These are phyloP conservation scores for Anoplius nigerrimus DNA, from an alignment of 2,888 invertebrate genomes.

Conservation along the genomic window DNA sequence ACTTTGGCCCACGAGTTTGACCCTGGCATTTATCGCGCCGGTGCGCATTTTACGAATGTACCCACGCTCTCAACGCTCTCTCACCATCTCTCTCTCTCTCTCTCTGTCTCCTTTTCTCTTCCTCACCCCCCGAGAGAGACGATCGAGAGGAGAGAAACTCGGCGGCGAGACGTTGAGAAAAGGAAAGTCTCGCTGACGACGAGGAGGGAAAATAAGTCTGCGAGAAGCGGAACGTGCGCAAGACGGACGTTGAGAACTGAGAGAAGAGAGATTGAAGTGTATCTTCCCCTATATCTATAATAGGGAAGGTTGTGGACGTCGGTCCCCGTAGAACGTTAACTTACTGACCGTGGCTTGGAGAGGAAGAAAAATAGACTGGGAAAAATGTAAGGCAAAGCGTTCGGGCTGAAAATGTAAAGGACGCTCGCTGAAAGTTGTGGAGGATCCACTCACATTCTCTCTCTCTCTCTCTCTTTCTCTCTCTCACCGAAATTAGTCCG, in stretches of 20 bases:
- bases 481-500: too few species aligned
- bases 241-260: not conserved
- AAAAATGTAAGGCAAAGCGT: too few species aligned
- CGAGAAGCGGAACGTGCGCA: not conserved
- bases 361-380: too few species aligned
- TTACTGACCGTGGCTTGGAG: too few species aligned
- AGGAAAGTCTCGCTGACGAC: constrained; percentile 3
- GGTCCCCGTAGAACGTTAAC: not conserved
- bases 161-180: not conserved
- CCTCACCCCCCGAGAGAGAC: constrained; percentile 3
- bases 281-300: not conserved
- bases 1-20: constrained; percentile 33
- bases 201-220: not conserved
- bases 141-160: not conserved
- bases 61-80: not conserved
- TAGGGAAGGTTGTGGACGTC: constrained; percentile 1
- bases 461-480: too few species aligned
- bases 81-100: too few species aligned
- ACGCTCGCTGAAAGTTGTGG: too few species aligned
- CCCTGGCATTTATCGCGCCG: constrained; percentile 47
- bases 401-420: too few species aligned
- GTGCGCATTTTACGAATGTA: constrained; percentile 30
- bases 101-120: too few species aligned
- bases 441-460: too few species aligned
- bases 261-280: constrained; percentile 7